A percentile compares a stretch with the other conserved stretches of the same genome.
Conservation (phyloP, 1,140 invertebrate genomes). For the Nasonia longicornis region DNA sequence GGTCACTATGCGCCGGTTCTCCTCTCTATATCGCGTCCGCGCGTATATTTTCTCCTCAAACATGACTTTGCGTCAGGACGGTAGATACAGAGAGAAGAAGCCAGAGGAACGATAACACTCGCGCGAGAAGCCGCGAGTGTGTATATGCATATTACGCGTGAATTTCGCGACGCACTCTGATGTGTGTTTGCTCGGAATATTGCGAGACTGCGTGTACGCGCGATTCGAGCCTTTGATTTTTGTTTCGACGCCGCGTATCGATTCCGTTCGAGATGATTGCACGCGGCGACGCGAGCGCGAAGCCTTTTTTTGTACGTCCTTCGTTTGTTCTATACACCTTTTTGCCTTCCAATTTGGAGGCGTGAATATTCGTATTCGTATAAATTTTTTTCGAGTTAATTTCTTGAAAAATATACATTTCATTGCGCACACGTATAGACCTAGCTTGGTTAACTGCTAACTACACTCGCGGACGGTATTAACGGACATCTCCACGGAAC, state of each 20-base stretch:
- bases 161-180: neutral
- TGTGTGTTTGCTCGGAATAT: too few species aligned
- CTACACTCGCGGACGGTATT: neutral
- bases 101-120: neutral
- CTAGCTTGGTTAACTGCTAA: neutral
- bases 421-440: neutral
- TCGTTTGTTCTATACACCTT: neutral
- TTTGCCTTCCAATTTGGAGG: neutral
- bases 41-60: slow-evolving; percentile 23
- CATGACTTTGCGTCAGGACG: neutral
- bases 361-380: neutral
- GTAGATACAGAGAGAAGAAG: neutral
- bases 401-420: neutral
- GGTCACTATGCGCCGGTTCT: neutral
- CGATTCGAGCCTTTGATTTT: neutral
- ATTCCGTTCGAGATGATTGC: neutral
- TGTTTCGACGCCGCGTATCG: neutral
- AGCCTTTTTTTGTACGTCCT: too few species aligned
- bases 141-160: neutral
- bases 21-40: neutral
- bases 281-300: too few species aligned
- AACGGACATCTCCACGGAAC: neutral
- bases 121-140: too few species aligned
- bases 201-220: too few species aligned
- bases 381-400: neutral